A percentile compares a stretch with the other conserved stretches of the same genome.
phyloP scores from a whole-genome alignment of 2,113 vertebrate genomes.

The Pelecanoides urinatrix region DNA sequence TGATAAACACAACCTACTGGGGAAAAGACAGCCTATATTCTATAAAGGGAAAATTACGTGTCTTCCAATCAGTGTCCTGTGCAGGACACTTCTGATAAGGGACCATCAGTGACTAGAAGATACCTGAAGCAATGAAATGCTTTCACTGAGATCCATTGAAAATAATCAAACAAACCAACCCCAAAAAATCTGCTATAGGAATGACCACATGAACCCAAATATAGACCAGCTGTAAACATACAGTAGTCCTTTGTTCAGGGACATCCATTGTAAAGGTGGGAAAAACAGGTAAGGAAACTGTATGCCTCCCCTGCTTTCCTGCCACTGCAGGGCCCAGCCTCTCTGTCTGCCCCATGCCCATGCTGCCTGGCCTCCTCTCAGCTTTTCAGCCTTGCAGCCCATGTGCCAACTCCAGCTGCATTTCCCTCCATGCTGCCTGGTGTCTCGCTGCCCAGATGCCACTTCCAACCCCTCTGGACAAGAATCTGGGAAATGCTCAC shows the following conservation, averaged over 20 bases:
- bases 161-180: background rate
- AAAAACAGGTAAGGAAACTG: background rate
- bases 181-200: background rate
- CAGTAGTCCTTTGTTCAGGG: background rate
- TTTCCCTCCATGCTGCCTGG: background rate
- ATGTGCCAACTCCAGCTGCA: rapidly evolving
- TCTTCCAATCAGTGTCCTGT: background rate
- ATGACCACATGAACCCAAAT: background rate
- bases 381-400: background rate
- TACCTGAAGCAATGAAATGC: background rate
- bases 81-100: background rate
- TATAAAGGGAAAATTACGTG: background rate
- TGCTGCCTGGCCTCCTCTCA: background rate
- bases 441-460: background rate
- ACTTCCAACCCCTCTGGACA: background rate
- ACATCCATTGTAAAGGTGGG: background rate
- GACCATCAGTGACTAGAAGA: background rate
- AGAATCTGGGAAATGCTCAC: background rate
- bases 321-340: background rate
- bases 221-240: background rate
- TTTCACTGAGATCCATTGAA: background rate
- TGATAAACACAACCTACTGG: rapidly evolving
- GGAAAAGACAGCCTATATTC: background rate
- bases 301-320: background rate
- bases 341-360: background rate